Percentiles rank a stretch among this genome's conserved stretches.
Conservation (phyloP, 2,113 vertebrate species). For the Pleuronectes platessa region DNA sequence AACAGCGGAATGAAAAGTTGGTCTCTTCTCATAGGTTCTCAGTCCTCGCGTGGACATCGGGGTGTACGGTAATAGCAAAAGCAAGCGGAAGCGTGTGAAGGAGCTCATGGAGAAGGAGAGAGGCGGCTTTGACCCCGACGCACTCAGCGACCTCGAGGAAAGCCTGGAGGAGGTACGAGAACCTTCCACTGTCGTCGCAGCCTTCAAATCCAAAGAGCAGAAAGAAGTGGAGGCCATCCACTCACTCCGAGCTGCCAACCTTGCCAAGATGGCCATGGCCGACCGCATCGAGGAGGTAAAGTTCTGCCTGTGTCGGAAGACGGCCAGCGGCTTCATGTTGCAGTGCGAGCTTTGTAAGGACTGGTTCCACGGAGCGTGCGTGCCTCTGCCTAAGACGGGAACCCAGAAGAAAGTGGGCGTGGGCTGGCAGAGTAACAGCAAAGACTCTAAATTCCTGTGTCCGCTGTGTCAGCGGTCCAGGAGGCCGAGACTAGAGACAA, state of each 20-base stretch:
- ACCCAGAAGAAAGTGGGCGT: constrained; percentile 91
- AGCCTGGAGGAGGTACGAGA: constrained; percentile 89
- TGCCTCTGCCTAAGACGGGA: constrained; percentile 92
- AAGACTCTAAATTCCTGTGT: constrained; percentile 96
- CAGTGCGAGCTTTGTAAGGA: constrained; percentile 99
- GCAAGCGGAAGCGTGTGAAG: constrained; percentile 91
- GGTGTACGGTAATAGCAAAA: constrained; percentile 95
- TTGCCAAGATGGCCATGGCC: constrained; percentile 98
- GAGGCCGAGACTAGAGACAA: constrained; percentile 95
- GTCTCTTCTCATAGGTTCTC: constrained; percentile 85
- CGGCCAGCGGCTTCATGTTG: constrained; percentile 95
- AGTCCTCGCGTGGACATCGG: constrained; percentile 96
- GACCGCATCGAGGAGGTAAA: constrained; percentile 96
- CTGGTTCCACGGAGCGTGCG: constrained; percentile 97
- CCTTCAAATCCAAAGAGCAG: constrained; percentile 95
- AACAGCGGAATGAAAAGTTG: neutral
- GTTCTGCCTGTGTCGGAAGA: constrained; percentile 95
- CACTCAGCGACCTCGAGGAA: constrained; percentile 93
- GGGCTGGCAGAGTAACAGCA: constrained; percentile 93
- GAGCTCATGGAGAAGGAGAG: constrained; percentile 96
- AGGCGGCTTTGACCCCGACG: constrained; percentile 90
- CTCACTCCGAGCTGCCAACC: constrained; percentile 91
- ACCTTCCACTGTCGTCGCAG: constrained; percentile 90
- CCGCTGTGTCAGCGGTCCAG: constrained; percentile 95
- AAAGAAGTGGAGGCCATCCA: constrained; percentile 96